Percentiles rank a stretch among this genome's conserved stretches.
Evolutionary conservation across 1,140 invertebrate species (phyloP).

Genomic region (Drosophila orosa): DNA sequence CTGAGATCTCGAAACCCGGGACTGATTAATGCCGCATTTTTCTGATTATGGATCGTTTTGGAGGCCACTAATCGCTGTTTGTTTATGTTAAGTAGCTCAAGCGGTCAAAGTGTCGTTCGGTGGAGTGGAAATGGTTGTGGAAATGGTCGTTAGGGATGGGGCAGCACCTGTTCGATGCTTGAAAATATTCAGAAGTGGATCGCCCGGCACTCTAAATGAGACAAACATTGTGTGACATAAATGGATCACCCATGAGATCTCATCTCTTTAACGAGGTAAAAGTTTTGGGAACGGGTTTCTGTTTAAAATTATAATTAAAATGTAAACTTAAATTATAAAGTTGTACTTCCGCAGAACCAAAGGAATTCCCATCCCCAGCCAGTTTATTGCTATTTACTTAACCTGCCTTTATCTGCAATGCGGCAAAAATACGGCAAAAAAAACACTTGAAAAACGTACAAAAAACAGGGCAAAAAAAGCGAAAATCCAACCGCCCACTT

Average conservation of each 20-base stretch:
- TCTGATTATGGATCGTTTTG: slow-evolving; percentile 44
- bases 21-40: slow-evolving; percentile 69
- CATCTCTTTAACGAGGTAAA: slow-evolving; percentile 35
- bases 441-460: slow-evolving; percentile 1
- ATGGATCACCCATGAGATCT: slow-evolving; percentile 43
- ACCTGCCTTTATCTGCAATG: slow-evolving; percentile 37
- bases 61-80: slow-evolving; percentile 44
- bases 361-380: neutral
- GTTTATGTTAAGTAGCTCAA: slow-evolving; percentile 48
- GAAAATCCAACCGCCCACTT: slow-evolving; percentile 59
- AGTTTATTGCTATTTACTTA: slow-evolving; percentile 62
- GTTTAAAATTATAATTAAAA: neutral
- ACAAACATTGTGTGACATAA: slow-evolving; percentile 38
- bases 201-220: slow-evolving; percentile 18
- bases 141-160: neutral
- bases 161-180: slow-evolving; percentile 27
- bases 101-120: slow-evolving; percentile 22
- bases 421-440: slow-evolving; percentile 21
- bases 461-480: slow-evolving; percentile 9
- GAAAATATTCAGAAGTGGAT: slow-evolving; percentile 12
- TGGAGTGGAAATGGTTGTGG: slow-evolving; percentile 14
- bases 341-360: neutral
- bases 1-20: neutral
- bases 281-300: neutral
- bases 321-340: neutral